Percentiles rank a stretch among this genome's conserved stretches.
These are phyloP conservation scores for Bombus difficillimus DNA, from an alignment of 1,140 invertebrate species.

Conservation along the genomic window DNA sequence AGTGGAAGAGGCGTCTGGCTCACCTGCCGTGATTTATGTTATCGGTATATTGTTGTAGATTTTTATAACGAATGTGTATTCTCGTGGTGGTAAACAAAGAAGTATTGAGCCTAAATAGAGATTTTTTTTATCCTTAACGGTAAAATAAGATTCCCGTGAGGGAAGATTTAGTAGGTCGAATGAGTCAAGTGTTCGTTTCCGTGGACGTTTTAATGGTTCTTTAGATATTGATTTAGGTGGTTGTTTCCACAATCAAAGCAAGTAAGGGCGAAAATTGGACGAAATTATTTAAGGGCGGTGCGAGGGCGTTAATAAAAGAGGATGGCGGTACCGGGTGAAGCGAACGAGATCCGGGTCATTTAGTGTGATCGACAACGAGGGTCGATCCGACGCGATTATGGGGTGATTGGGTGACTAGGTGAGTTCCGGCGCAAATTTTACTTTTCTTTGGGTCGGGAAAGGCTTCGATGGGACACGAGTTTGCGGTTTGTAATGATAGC, in stretches of 20 bases:
- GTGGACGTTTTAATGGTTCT: background rate
- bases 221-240: too few species aligned
- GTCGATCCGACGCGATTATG: conserved; percentile 4
- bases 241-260: background rate
- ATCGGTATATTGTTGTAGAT: too few species aligned
- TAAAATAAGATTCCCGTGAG: background rate
- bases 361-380: conserved; percentile 22
- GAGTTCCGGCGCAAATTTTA: background rate
- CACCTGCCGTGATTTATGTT: too few species aligned
- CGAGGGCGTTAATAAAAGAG: conserved; percentile 8
- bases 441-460: background rate
- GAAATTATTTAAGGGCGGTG: conserved; percentile 23
- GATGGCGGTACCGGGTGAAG: conserved; percentile 1
- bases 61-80: too few species aligned
- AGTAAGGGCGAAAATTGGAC: background rate
- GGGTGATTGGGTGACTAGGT: conserved; percentile 24
- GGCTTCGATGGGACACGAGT: background rate
- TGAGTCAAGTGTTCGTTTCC: background rate
- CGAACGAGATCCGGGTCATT: conserved; percentile 22
- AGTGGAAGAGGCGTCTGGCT: too few species aligned
- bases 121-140: too few species aligned
- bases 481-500: too few species aligned
- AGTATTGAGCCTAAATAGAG: too few species aligned
- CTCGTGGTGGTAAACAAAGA: too few species aligned
- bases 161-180: background rate